Conservation (phyloP, 2,888 invertebrate genomes). For the Drosophila kokeensis region DNA sequence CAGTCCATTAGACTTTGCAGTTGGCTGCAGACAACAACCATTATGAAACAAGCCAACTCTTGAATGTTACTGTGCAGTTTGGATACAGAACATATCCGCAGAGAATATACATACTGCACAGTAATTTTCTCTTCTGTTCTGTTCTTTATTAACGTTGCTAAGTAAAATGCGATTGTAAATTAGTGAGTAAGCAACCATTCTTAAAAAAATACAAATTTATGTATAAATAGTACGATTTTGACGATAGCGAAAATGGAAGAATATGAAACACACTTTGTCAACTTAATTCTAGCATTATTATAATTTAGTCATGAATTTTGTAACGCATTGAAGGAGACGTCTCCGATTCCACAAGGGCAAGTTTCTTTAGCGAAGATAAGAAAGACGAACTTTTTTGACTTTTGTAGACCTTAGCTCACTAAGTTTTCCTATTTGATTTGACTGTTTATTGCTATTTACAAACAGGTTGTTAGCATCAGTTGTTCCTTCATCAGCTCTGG, state of each 20-base stretch:
- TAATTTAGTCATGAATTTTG: not conserved
- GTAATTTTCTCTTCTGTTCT: conserved; percentile 2
- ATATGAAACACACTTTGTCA: not conserved
- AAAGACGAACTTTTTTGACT: not conserved
- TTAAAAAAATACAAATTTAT: not conserved
- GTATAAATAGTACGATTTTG: not conserved
- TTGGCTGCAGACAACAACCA: conserved; percentile 53
- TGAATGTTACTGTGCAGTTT: conserved; percentile 14
- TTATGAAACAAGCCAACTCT: conserved; percentile 19
- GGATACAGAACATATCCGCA: not conserved
- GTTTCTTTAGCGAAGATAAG: not conserved
- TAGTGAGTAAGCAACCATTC: not conserved
- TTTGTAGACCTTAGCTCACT: not conserved
- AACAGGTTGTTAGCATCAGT: not conserved
- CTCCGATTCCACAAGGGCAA: not conserved
- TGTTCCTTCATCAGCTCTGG: not conserved
- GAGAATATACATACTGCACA: not conserved
- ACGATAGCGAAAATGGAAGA: not conserved
- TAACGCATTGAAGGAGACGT: not conserved
- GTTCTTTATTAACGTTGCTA: not conserved
- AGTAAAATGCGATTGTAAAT: not conserved
- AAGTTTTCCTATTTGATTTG: not conserved
- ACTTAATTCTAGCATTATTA: not conserved
- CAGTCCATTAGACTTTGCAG: conserved; percentile 81
- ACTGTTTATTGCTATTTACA: not conserved